Evolutionary conservation across 2,113 vertebrate genomes (phyloP).

Genomic region (Poeciliopsis prolifica): DNA sequence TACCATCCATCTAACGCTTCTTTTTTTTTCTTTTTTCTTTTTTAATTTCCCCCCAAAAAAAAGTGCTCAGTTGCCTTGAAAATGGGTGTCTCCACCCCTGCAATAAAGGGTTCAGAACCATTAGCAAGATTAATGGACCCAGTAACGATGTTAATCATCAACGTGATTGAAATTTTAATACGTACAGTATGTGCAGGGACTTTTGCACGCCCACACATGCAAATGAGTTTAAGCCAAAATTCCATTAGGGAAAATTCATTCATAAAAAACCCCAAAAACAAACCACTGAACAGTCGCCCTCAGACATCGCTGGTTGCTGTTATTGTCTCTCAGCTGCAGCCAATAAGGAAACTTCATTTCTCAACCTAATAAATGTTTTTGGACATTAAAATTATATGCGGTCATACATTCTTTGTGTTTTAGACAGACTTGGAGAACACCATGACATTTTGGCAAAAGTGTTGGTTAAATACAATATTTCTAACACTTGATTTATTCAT

Average conservation of each 20-base stretch:
- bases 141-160: slow-evolving; percentile 79
- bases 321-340: slow-evolving; percentile 9
- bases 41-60: slow-evolving; percentile 47
- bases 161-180: slow-evolving; percentile 74
- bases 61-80: slow-evolving; percentile 73
- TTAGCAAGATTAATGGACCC: slow-evolving; percentile 79
- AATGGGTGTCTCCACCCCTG: slow-evolving; percentile 73
- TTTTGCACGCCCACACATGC: slow-evolving; percentile 1
- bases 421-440: not conserved
- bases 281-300: slow-evolving; percentile 43
- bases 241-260: slow-evolving; percentile 34
- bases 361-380: not conserved
- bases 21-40: slow-evolving; percentile 13
- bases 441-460: not conserved
- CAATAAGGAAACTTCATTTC: not conserved
- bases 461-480: not conserved
- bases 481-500: rapidly evolving
- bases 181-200: slow-evolving; percentile 26
- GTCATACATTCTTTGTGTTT: not conserved
- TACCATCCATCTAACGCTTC: slow-evolving; percentile 13
- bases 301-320: slow-evolving; percentile 3
- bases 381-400: not conserved
- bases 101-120: slow-evolving; percentile 72
- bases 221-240: slow-evolving; percentile 49
- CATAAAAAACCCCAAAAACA: slow-evolving; percentile 12